Conservation (phyloP, 2,113 vertebrate species). For the Pterophyllum scalare region DNA sequence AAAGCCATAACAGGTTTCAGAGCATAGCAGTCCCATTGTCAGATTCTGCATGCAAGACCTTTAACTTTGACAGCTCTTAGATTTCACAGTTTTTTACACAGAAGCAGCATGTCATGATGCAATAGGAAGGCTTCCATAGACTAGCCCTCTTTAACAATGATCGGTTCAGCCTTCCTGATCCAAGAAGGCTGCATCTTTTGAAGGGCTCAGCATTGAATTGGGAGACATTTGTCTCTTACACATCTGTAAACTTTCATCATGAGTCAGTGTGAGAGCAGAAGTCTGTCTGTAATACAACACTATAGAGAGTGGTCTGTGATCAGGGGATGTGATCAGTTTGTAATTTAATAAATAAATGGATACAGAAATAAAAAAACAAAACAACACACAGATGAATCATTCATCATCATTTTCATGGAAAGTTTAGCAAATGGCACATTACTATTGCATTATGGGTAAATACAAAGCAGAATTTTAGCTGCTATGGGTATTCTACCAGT, state of each 20-base stretch:
- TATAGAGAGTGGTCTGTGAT: neutral
- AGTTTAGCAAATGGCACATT: constrained; percentile 29
- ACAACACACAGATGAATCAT: neutral
- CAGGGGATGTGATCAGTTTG: neutral
- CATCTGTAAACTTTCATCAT: neutral
- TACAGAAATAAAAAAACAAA: neutral
- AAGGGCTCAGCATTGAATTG: neutral
- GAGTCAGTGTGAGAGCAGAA: neutral
- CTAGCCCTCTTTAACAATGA: neutral
- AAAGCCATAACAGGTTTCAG: neutral
- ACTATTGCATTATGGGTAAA: constrained; percentile 59
- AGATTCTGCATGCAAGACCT: neutral
- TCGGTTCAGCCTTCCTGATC: neutral
- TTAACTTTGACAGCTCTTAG: neutral
- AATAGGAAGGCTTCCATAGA: neutral
- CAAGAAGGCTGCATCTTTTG: neutral
- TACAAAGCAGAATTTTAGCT: constrained; percentile 21
- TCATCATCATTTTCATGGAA: neutral
- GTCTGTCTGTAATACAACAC: neutral
- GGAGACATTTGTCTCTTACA: neutral
- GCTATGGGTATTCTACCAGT: constrained; percentile 28
- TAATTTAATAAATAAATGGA: constrained; percentile 1
- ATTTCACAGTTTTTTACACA: neutral
- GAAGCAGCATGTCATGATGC: neutral
- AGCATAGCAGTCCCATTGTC: neutral